These are phyloP conservation scores for Drosophila grimshawi DNA, from an alignment of 1,140 invertebrate genomes.

Conservation along the genomic window DNA sequence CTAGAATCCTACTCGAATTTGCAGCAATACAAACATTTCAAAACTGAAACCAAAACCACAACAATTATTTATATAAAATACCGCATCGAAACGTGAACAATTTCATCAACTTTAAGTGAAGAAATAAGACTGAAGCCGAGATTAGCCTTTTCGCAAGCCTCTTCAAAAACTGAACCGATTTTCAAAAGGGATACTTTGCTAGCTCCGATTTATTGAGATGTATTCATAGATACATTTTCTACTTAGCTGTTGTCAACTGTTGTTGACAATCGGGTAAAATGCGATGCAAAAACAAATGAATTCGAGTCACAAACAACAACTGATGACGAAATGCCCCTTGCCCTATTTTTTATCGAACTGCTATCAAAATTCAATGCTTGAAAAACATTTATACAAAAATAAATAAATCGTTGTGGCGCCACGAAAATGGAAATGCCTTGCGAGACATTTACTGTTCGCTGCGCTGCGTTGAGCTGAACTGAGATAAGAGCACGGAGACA, in stretches of 20 bases:
- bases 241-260: background rate
- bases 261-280: background rate
- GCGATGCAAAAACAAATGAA: background rate
- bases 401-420: background rate
- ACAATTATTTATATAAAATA: too few species aligned
- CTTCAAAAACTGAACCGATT: too few species aligned
- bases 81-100: too few species aligned
- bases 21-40: too few species aligned
- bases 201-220: too few species aligned
- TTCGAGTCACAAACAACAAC: background rate
- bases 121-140: too few species aligned
- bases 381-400: constrained; percentile 6
- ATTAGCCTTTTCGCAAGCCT: too few species aligned
- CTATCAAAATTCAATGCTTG: constrained; percentile 1
- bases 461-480: background rate
- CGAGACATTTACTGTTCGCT: constrained; percentile 8
- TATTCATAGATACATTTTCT: too few species aligned
- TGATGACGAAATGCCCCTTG: background rate
- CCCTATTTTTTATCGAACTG: constrained; percentile 5
- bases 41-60: too few species aligned
- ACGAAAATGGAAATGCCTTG: background rate
- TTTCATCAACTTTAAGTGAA: too few species aligned
- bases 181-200: too few species aligned
- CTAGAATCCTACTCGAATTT: too few species aligned
- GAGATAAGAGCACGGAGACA: background rate